Percentiles rank a stretch among this genome's conserved stretches.
Conservation (phyloP, 1,140 invertebrate species). For the Episyrphus balteatus region DNA sequence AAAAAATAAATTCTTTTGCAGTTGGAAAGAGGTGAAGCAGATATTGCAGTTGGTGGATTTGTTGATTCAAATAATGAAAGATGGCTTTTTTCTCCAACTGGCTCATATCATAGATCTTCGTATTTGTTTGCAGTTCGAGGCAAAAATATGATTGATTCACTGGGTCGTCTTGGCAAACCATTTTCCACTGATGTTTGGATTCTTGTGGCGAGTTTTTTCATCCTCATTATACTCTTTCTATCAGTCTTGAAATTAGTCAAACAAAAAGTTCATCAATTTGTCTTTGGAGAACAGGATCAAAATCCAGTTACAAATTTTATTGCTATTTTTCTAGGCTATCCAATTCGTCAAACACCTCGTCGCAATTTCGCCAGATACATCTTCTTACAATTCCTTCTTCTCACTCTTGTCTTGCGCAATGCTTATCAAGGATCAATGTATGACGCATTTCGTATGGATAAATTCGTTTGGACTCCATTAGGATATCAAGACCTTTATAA, state of each 20-base stretch:
- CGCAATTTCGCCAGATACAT: conserved; percentile 8
- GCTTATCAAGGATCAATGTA: conserved; percentile 10
- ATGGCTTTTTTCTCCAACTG: no score
- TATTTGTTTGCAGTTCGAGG: no score
- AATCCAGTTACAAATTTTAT: conserved; percentile 1
- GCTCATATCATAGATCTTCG: no score
- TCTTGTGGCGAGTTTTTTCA: neutral
- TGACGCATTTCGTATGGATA: conserved; percentile 3
- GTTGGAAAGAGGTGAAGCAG: no score
- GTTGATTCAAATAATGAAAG: neutral
- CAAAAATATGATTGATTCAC: neutral
- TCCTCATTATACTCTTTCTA: neutral
- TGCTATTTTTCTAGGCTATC: conserved; percentile 2
- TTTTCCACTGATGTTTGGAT: neutral
- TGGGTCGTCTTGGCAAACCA: conserved; percentile 1
- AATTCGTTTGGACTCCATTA: neutral
- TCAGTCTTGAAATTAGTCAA: neutral
- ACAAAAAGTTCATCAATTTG: neutral
- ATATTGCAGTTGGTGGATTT: no score
- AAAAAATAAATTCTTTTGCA: neutral
- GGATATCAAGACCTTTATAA: neutral
- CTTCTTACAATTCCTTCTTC: conserved; percentile 4
- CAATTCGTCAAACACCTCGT: conserved; percentile 5
- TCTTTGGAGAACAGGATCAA: conserved; percentile 3
- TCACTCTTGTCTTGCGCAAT: conserved; percentile 6